Conservation (phyloP, 2,888 invertebrate genomes). For the Flexamia atlantica region DNA sequence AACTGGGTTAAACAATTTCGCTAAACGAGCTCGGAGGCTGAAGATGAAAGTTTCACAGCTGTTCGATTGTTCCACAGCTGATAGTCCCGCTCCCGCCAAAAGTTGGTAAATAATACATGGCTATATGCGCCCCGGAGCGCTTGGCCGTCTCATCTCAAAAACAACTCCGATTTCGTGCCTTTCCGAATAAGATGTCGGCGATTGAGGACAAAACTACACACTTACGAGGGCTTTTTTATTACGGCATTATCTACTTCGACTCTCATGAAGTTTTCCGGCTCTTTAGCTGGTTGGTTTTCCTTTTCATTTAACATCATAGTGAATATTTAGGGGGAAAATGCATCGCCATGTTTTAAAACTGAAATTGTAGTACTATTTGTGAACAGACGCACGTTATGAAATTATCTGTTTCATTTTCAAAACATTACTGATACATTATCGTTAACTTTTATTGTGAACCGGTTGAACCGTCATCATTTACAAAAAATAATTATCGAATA, state of each 20-base stretch:
- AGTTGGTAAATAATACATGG: conserved; percentile 37
- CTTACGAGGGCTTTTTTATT: background rate
- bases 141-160: background rate
- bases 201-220: conserved; percentile 3
- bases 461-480: no score
- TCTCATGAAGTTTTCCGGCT: no score
- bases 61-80: conserved; percentile 41
- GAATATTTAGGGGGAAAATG: no score
- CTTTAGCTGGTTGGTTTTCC: no score
- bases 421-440: no score
- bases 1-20: conserved; percentile 7
- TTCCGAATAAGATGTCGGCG: conserved; percentile 7
- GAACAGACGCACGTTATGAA: no score
- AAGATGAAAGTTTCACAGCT: conserved; percentile 36
- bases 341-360: no score
- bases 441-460: no score
- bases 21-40: background rate
- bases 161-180: conserved; percentile 20
- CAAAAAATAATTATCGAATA: no score
- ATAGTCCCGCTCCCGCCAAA: conserved; percentile 24
- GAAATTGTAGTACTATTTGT: no score
- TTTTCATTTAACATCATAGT: no score
- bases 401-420: no score
- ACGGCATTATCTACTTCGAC: background rate
- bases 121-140: conserved; percentile 3